phyloP scores from a whole-genome alignment of 2,797 vertebrate genomes.

The Ambastaia sidthimunki region DNA sequence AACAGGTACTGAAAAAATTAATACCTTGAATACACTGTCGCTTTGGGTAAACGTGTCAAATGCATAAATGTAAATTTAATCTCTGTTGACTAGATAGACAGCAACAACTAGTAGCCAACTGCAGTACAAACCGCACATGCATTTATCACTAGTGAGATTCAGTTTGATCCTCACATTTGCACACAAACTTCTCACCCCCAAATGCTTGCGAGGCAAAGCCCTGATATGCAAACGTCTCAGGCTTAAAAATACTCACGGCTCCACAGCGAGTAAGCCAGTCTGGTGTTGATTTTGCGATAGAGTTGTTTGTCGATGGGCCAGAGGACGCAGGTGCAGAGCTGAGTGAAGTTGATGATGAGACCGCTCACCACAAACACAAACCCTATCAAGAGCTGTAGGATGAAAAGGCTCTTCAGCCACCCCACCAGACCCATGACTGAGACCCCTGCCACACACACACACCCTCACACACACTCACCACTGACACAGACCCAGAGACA shows the following conservation, averaged over 20 bases:
- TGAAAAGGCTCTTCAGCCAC: slow-evolving; percentile 96
- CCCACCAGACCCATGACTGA: slow-evolving; percentile 88
- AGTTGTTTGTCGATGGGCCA: slow-evolving; percentile 95
- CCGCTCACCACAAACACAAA: slow-evolving; percentile 98
- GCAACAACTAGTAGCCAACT: too few relatives aligned
- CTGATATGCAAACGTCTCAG: not conserved
- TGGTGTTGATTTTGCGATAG: slow-evolving; percentile 95
- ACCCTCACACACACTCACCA: slow-evolving; percentile 37
- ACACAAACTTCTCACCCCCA: too few relatives aligned
- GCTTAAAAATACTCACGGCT: slow-evolving; percentile 87
- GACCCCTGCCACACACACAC: slow-evolving; percentile 66
- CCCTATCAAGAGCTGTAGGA: slow-evolving; percentile 94
- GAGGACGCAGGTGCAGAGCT: slow-evolving; percentile 91
- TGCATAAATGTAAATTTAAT: too few relatives aligned
- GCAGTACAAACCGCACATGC: too few relatives aligned
- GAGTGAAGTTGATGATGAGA: slow-evolving; percentile 95
- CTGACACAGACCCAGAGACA: slow-evolving; percentile 6
- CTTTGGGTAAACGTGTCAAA: too few relatives aligned
- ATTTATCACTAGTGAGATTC: too few relatives aligned
- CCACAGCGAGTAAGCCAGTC: slow-evolving; percentile 96
- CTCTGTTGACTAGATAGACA: too few relatives aligned
- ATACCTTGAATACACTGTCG: too few relatives aligned
- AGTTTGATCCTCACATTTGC: too few relatives aligned
- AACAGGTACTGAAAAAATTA: too few relatives aligned
- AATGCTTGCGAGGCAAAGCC: too few relatives aligned